Conservation (phyloP, 2,113 vertebrate species). For the Ptilonorhynchus violaceus region DNA sequence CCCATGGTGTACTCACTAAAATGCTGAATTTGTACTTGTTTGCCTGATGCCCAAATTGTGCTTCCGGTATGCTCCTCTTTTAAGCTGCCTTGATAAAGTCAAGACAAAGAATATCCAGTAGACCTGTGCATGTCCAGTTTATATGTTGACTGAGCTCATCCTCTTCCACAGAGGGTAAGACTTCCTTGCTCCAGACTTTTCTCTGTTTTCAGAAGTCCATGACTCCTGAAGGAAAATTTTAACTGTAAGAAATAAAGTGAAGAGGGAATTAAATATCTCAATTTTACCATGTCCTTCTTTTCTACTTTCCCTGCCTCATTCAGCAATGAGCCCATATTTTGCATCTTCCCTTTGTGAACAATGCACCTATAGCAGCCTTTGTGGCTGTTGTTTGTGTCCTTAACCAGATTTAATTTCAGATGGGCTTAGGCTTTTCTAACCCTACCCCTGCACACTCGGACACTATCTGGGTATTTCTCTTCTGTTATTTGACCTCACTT, state of each 20-base stretch:
- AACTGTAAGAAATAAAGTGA: background rate
- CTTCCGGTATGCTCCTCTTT: background rate
- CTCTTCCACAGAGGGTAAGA: background rate
- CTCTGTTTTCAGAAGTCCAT: background rate
- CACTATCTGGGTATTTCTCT: background rate
- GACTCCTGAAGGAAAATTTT: background rate
- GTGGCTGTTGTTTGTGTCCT: background rate
- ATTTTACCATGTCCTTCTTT: background rate
- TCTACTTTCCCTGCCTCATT: background rate
- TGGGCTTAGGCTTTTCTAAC: background rate
- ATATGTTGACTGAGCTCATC: background rate
- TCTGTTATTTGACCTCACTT: background rate
- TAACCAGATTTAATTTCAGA: background rate
- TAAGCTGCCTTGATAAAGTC: background rate
- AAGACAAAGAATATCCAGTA: background rate
- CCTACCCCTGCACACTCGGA: too few relatives aligned
- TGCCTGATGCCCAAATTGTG: background rate
- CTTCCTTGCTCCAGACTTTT: background rate
- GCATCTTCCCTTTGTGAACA: rapidly evolving
- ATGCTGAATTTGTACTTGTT: background rate
- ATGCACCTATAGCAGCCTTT: background rate
- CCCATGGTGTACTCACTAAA: rapidly evolving
- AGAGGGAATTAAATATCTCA: background rate
- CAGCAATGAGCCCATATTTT: background rate
- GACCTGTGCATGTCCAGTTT: background rate